Evolutionary conservation across 2,797 vertebrate species (phyloP), one percentile per base, ranked within the genome.

Genomic region (Pampus argenteus): DNA sequence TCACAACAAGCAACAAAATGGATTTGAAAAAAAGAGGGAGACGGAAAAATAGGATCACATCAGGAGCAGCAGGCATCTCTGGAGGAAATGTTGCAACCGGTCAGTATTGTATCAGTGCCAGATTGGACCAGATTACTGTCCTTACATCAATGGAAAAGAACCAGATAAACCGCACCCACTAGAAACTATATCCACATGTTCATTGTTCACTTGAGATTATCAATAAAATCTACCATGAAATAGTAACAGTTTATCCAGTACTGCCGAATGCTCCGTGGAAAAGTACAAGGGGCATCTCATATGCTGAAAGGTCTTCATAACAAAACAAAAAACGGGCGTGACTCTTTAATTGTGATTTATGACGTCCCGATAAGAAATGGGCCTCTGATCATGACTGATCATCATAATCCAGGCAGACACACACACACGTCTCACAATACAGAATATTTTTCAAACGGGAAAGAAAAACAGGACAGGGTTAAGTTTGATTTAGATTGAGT

Each of bases 351-450:
- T 50, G 22, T 29, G 28, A 63, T 75, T 74, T 59, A 83, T 66
- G 57, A 77, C 51, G 52, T 45, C 6, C 52, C 69, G 84, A 84
- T 86, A 91, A 89, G 72, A n/a, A 66, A 10, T 6, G 18, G 52
- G 59, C 84, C 82, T 80, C 72, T 78, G 69, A 50, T 51, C 55
- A 55, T 28, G 10, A 52, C 15, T 11, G 18, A 44, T 6, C 2
- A 28, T 26, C 22, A 44, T 6, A 2, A 28, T 26, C 22, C 38
- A 58, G 6, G n/a, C 48, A 57, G 9, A 34, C 26, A 25, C n/a
- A 17, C 48, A 57, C 10, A 34, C 26, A 25, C n/a, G 34, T 22
- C 26, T 44, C 34, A 10, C 40, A 8, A 40, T 20, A 34, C 6
- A 62, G 7, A 34, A 48, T 20, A 58, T 2, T 10, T 20, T 22